These are phyloP conservation scores for Netelia virgata DNA, from an alignment of 2,888 invertebrate genomes.

Conservation along the genomic window DNA sequence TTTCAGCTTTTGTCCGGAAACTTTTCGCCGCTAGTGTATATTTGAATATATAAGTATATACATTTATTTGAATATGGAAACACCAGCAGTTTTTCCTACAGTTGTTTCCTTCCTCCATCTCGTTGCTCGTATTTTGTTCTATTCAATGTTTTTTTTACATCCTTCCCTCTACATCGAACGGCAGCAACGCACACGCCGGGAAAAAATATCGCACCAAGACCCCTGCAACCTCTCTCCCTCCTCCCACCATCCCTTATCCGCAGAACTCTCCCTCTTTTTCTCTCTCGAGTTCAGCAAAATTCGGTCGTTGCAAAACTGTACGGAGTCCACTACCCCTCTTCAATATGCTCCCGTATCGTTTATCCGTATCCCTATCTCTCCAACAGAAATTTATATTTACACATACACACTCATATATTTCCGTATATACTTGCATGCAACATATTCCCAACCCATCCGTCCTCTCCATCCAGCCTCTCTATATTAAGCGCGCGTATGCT, in stretches of 20 bases:
- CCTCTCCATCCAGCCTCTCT: background rate
- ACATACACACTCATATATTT: background rate
- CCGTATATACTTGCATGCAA: background rate
- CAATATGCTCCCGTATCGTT: conserved; percentile 26
- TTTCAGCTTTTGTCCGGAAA: too few relatives aligned
- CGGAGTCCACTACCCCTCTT: conserved; percentile 28
- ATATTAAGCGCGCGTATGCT: background rate
- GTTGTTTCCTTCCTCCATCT: conserved; percentile 40
- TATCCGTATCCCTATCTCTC: conserved; percentile 30
- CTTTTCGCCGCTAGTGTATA: too few relatives aligned
- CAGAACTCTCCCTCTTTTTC: background rate
- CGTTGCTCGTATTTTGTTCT: background rate
- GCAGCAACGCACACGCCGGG: conserved; percentile 12
- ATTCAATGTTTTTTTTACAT: conserved; percentile 7
- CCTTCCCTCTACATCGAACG: conserved; percentile 11
- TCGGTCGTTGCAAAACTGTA: conserved; percentile 60
- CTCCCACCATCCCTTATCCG: background rate
- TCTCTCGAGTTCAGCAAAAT: conserved; percentile 36
- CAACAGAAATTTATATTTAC: conserved; percentile 52
- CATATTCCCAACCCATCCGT: conserved; percentile 23
- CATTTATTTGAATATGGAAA: conserved; percentile 34
- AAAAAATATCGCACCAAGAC: conserved; percentile 30
- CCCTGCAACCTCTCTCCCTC: background rate
- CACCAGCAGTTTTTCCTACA: conserved; percentile 50
- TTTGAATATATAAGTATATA: background rate